phyloP scores from a whole-genome alignment of 1,140 invertebrate genomes.

The Pachypsylla venusta region DNA sequence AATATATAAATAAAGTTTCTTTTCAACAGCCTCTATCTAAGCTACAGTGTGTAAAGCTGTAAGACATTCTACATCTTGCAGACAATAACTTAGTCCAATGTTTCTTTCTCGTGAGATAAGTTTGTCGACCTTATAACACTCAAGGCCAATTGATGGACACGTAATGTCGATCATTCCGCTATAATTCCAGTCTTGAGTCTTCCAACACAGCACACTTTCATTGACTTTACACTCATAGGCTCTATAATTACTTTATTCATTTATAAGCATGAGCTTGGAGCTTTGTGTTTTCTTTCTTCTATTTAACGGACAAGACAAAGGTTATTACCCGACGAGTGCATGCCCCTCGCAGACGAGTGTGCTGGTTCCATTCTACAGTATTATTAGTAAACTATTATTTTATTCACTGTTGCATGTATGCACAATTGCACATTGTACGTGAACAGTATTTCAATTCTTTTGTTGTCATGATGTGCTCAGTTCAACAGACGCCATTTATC shows the following conservation, averaged over 20 bases:
- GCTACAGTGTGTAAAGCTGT: too few relatives aligned
- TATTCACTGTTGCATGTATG: too few relatives aligned
- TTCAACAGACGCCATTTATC: too few relatives aligned
- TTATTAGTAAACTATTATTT: too few relatives aligned
- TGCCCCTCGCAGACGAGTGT: too few relatives aligned
- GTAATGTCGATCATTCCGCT: constrained; percentile 8
- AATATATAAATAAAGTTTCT: too few relatives aligned
- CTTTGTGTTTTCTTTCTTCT: constrained; percentile 4
- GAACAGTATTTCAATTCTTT: too few relatives aligned
- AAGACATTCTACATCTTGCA: background rate
- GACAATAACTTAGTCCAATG: background rate
- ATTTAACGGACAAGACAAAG: constrained; percentile 6
- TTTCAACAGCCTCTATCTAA: too few relatives aligned
- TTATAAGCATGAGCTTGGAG: background rate
- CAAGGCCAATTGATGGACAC: background rate
- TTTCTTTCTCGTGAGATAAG: background rate
- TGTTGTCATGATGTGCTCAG: too few relatives aligned
- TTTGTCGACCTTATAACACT: constrained; percentile 5
- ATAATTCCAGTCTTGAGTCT: constrained; percentile 6
- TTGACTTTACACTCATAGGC: constrained; percentile 6
- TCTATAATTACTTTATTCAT: constrained; percentile 10
- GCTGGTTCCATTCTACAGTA: too few relatives aligned
- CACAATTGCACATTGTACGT: too few relatives aligned
- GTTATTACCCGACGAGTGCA: too few relatives aligned
- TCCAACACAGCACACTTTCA: constrained; percentile 7